phyloP scores from a whole-genome alignment of 2,797 vertebrate species.

The Tachyglossus aculeatus region DNA sequence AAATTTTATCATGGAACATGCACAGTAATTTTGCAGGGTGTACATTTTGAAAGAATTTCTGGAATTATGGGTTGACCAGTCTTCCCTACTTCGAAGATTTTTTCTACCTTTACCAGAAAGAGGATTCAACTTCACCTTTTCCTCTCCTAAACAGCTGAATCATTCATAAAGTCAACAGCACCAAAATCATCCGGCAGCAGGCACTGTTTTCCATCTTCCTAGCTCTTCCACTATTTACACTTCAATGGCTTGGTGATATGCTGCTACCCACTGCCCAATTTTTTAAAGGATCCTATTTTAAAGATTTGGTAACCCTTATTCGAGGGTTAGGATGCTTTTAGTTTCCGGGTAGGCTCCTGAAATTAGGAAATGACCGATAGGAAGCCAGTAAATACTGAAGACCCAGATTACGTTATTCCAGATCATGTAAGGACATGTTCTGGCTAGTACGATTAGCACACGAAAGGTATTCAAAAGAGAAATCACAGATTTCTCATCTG shows the following conservation, averaged over 20 bases:
- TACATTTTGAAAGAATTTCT: background rate
- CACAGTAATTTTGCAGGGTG: background rate
- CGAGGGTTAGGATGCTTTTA: background rate
- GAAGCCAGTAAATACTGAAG: background rate
- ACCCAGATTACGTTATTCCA: background rate
- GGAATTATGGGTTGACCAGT: background rate
- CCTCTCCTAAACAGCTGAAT: conserved; percentile 59
- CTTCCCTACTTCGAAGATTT: background rate
- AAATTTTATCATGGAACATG: background rate
- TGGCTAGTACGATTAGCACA: background rate
- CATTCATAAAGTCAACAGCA: conserved; percentile 36
- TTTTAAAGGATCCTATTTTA: conserved; percentile 4
- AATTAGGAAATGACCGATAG: background rate
- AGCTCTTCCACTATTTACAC: no score
- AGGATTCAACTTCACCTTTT: background rate
- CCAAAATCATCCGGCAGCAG: background rate
- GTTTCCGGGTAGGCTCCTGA: background rate
- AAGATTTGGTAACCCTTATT: background rate
- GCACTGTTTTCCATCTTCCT: background rate
- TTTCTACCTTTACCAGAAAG: conserved; percentile 4
- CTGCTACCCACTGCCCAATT: no score
- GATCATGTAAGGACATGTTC: background rate
- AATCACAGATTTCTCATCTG: background rate
- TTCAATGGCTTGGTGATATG: no score
- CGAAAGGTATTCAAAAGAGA: background rate